These are phyloP conservation scores for Chaetogeoica ovagalla DNA, from an alignment of 2,888 invertebrate genomes.

Conservation along the genomic window DNA sequence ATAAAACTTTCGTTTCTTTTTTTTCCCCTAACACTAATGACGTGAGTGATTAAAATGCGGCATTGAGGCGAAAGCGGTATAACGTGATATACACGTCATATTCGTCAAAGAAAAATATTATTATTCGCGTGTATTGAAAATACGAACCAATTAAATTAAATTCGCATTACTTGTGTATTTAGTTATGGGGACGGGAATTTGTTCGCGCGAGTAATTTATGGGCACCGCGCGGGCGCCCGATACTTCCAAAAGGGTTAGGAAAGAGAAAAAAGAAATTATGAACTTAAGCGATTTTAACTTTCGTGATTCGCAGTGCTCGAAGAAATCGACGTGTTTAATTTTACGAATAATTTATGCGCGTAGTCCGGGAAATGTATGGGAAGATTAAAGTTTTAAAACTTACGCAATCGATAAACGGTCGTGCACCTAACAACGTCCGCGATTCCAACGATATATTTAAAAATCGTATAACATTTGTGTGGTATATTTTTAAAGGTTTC, in stretches of 20 bases:
- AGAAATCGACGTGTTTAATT: neutral
- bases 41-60: neutral
- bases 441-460: too few relatives aligned
- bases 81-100: neutral
- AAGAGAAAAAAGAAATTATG: too few relatives aligned
- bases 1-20: neutral
- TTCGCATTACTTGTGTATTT: too few relatives aligned
- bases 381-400: neutral
- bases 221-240: too few relatives aligned
- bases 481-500: too few relatives aligned
- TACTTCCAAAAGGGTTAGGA: too few relatives aligned
- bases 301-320: too few relatives aligned
- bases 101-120: neutral
- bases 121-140: neutral
- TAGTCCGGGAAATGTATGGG: neutral
- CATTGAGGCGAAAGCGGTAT: neutral
- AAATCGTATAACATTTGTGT: too few relatives aligned
- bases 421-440: too few relatives aligned
- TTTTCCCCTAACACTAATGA: neutral
- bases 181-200: too few relatives aligned
- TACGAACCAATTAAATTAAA: neutral
- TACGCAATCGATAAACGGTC: neutral
- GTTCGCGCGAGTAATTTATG: too few relatives aligned
- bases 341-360: neutral
- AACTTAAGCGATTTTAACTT: too few relatives aligned